Evolutionary conservation across 2,113 vertebrate genomes (phyloP).

Genomic region (Pavo muticus): DNA sequence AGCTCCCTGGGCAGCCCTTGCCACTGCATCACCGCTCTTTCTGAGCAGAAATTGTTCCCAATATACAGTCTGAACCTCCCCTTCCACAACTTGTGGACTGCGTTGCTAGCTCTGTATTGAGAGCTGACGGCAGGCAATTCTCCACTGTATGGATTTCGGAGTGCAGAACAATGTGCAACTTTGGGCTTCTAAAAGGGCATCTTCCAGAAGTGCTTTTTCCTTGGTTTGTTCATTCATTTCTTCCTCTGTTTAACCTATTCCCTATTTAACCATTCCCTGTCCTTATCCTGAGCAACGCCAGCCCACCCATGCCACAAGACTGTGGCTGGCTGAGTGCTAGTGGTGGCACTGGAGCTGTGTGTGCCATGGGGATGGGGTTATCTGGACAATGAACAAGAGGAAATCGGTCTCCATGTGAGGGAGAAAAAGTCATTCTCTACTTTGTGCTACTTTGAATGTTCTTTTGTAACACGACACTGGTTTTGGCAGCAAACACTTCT

Average conservation of each 20-base stretch:
- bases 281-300: neutral
- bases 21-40: neutral
- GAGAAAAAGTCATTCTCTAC: conserved; percentile 64
- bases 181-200: neutral
- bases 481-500: conserved; percentile 26
- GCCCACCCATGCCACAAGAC: neutral
- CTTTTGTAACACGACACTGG: conserved; percentile 37
- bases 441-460: conserved; percentile 66
- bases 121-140: neutral
- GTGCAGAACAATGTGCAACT: neutral
- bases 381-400: conserved; percentile 8
- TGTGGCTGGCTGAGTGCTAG: neutral
- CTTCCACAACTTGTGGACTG: neutral
- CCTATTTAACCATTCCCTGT: neutral
- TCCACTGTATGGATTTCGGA: neutral
- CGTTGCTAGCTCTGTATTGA: neutral
- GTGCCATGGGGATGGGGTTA: neutral
- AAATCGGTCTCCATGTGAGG: conserved; percentile 66
- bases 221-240: neutral
- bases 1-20: neutral
- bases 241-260: neutral
- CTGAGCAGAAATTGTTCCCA: neutral
- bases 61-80: neutral
- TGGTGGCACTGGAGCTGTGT: neutral
- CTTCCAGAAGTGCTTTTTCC: neutral